Percentiles rank a stretch among this genome's conserved stretches.
phyloP scores from a whole-genome alignment of 2,113 vertebrate genomes.

The Corythoichthys haematopterus region DNA sequence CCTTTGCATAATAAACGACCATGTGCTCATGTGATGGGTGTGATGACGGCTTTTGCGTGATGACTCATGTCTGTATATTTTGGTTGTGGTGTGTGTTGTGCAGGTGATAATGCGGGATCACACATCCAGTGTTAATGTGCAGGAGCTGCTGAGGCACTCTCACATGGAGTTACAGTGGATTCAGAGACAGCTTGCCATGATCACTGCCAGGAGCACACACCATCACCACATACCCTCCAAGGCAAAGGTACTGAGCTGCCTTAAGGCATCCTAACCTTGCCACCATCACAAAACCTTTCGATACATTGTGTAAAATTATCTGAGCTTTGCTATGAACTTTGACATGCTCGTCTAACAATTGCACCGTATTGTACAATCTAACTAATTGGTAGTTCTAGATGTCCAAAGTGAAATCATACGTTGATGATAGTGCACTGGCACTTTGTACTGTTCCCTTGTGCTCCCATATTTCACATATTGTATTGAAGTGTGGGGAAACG shows the following conservation, averaged over 20 bases:
- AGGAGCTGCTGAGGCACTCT: constrained; percentile 68
- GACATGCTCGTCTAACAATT: too few relatives aligned
- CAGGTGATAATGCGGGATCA: constrained; percentile 67
- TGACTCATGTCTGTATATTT: neutral
- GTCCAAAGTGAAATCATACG: too few relatives aligned
- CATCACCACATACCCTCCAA: constrained; percentile 51
- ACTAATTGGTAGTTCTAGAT: too few relatives aligned
- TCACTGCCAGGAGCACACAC: constrained; percentile 50
- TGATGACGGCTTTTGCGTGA: neutral
- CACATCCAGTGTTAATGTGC: constrained; percentile 47
- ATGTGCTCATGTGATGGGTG: neutral
- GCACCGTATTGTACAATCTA: neutral
- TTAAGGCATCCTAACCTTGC: neutral
- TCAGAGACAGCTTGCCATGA: constrained; percentile 70
- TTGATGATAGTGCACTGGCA: too few relatives aligned
- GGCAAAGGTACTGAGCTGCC: constrained; percentile 62
- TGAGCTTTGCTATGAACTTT: too few relatives aligned
- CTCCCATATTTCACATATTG: too few relatives aligned
- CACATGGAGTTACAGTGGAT: constrained; percentile 76
- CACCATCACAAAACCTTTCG: neutral
- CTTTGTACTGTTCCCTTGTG: too few relatives aligned
- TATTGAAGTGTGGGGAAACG: too few relatives aligned
- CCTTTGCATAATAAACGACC: neutral
- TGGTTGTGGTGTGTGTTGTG: constrained; percentile 16
- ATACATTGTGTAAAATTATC: neutral